Conservation (phyloP, 2,113 vertebrate species). For the Podarcis muralis region DNA sequence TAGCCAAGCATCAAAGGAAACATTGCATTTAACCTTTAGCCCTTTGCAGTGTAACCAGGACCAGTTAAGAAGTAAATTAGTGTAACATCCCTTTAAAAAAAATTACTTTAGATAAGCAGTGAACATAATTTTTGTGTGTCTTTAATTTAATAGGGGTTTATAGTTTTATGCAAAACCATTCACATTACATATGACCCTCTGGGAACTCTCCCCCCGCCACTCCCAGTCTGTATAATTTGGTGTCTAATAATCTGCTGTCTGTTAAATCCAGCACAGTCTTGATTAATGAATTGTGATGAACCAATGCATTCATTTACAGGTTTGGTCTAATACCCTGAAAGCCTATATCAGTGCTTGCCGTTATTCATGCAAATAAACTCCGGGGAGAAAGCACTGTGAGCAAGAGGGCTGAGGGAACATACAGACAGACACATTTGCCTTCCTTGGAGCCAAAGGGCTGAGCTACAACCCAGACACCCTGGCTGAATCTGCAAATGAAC, state of each 20-base stretch:
- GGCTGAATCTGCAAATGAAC: background rate
- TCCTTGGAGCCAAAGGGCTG: conserved; percentile 37
- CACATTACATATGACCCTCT: conserved; percentile 77
- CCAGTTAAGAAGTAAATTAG: conserved; percentile 77
- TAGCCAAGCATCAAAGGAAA: conserved; percentile 78
- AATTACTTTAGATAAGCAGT: conserved; percentile 74
- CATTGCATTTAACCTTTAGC: conserved; percentile 76
- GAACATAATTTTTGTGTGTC: conserved; percentile 77
- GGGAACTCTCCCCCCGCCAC: conserved; percentile 58
- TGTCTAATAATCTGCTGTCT: conserved; percentile 81
- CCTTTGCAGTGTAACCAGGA: conserved; percentile 67
- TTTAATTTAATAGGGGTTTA: conserved; percentile 84
- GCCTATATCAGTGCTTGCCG: conserved; percentile 71
- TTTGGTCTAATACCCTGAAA: conserved; percentile 78
- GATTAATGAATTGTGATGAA: conserved; percentile 85
- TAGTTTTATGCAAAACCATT: conserved; percentile 82
- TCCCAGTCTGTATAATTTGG: conserved; percentile 76
- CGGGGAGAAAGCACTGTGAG: conserved; percentile 58
- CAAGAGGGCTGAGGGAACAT: conserved; percentile 53
- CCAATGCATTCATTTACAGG: conserved; percentile 79
- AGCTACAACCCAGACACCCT: background rate
- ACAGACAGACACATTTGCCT: conserved; percentile 43
- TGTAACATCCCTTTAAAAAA: conserved; percentile 63
- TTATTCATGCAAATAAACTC: conserved; percentile 73
- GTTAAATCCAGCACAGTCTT: conserved; percentile 79